A percentile compares a stretch with the other conserved stretches of the same genome.
These are phyloP conservation scores for Encarsia formosa DNA, from an alignment of 2,888 invertebrate genomes.

Conservation along the genomic window DNA sequence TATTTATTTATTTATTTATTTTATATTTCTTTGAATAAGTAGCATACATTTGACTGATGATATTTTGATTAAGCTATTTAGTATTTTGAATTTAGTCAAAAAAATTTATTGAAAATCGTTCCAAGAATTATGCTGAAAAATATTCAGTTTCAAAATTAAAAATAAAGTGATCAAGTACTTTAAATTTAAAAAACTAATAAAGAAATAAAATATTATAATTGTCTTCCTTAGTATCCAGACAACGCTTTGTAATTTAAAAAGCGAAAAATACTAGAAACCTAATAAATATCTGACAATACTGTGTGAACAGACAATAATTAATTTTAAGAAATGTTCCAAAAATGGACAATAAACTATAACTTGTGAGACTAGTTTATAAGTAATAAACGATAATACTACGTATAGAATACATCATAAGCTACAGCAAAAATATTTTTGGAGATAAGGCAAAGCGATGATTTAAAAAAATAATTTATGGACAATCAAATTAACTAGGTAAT, in stretches of 20 bases:
- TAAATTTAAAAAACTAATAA: too few species aligned
- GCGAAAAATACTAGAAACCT: constrained; percentile 30
- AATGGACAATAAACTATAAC: constrained; percentile 43
- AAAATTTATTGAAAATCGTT: too few species aligned
- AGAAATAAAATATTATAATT: constrained; percentile 10
- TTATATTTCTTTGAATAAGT: too few species aligned
- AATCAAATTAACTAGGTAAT: too few species aligned
- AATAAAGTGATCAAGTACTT: too few species aligned
- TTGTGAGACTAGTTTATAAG: constrained; percentile 20
- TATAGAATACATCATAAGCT: background rate
- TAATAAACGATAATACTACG: constrained; percentile 9
- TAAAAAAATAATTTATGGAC: background rate
- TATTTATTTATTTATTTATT: too few species aligned
- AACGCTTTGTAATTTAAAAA: constrained; percentile 38
- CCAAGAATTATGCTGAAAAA: too few species aligned
- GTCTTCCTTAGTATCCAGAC: constrained; percentile 50
- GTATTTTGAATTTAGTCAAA: too few species aligned
- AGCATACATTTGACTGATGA: too few species aligned
- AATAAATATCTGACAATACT: constrained; percentile 49
- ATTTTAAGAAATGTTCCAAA: constrained; percentile 44
- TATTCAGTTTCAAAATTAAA: too few species aligned
- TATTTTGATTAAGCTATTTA: too few species aligned
- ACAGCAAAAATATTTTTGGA: constrained; percentile 13
- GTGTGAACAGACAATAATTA: constrained; percentile 51
- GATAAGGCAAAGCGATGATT: background rate